Percentiles rank a stretch among this genome's conserved stretches.
phyloP scores from a whole-genome alignment of 2,113 vertebrate species.

The Prinia subflava region DNA sequence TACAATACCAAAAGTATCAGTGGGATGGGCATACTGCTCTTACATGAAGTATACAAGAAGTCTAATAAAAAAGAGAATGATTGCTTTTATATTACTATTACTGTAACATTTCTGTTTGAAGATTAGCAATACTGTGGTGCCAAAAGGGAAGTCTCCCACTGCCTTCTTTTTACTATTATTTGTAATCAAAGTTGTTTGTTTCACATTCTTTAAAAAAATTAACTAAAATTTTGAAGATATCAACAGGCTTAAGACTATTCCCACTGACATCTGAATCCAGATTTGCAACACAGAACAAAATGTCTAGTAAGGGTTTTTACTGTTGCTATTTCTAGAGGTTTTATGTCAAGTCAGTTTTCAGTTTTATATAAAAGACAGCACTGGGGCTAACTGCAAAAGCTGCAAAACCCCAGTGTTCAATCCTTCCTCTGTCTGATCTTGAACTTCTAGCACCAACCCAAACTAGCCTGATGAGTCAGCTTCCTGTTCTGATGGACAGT shows the following conservation, averaged over 20 bases:
- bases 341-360: not conserved
- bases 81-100: not conserved
- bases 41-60: not conserved
- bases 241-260: not conserved
- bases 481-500: not conserved
- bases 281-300: not conserved
- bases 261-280: not conserved
- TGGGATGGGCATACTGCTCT: not conserved
- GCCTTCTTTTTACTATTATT: not conserved
- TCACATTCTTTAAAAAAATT: not conserved
- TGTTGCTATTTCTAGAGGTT: not conserved
- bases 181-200: not conserved
- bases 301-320: not conserved
- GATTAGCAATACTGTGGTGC: not conserved
- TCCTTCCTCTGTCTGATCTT: not conserved
- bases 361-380: not conserved
- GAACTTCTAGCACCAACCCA: not conserved
- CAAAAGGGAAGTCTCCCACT: not conserved
- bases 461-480: not conserved
- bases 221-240: not conserved
- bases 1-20: not conserved
- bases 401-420: not conserved
- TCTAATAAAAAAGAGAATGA: not conserved
- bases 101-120: not conserved
- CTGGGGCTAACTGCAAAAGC: not conserved